A percentile compares a stretch with the other conserved stretches of the same genome.
Conservation (phyloP, 2,888 invertebrate species). For the Torymus auratus region DNA sequence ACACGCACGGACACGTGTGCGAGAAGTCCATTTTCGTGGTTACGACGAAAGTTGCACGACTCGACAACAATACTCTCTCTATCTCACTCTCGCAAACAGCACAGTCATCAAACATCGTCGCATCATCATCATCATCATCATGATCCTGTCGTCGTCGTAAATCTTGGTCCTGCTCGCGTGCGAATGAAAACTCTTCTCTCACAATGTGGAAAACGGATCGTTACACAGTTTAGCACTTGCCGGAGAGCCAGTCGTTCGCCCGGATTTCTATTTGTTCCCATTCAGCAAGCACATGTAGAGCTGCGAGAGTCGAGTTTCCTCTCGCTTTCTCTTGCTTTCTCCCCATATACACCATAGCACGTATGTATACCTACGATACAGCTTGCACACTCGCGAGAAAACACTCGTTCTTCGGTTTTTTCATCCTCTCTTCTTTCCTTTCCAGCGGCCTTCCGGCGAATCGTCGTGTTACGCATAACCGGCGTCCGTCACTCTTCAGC, state of each 20-base stretch:
- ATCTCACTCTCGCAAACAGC: no score
- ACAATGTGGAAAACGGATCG: conserved; percentile 12
- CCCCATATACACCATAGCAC: conserved; percentile 1
- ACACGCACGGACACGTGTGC: neutral
- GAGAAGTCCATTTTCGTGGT: neutral
- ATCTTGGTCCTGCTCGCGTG: conserved; percentile 31
- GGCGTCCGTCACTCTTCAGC: conserved; percentile 70
- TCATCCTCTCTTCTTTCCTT: neutral
- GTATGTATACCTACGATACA: neutral
- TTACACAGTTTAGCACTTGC: conserved; percentile 11
- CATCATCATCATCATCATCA: neutral
- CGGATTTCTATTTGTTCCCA: conserved; percentile 37
- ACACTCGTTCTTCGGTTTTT: neutral
- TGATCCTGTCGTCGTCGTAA: neutral
- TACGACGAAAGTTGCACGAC: no score
- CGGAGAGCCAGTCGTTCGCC: neutral
- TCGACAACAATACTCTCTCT: no score
- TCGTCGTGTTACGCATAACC: no score
- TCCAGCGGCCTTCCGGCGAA: neutral
- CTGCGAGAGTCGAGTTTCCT: conserved; percentile 17
- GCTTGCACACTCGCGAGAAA: neutral
- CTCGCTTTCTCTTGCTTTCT: conserved; percentile 34
- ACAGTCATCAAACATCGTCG: neutral
- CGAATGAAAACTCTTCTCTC: neutral
- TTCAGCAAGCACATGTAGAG: neutral